A percentile compares a stretch with the other conserved stretches of the same genome.
Evolutionary conservation across 2,888 invertebrate genomes (phyloP).

Genomic region (Limenitis camilla): DNA sequence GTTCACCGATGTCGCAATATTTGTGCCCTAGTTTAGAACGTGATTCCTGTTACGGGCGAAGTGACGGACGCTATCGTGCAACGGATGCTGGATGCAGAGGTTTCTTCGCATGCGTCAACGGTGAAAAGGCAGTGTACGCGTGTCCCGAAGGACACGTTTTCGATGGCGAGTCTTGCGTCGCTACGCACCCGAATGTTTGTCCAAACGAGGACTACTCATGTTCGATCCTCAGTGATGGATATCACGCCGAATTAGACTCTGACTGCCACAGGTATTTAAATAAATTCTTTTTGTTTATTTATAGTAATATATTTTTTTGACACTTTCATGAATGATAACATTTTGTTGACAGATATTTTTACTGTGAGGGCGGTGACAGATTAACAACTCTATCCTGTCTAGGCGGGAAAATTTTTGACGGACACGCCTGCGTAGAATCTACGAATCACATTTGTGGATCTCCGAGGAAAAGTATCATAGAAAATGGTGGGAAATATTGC

Average conservation of each 20-base stretch:
- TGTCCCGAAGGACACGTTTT: slow-evolving; percentile 69
- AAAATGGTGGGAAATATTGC: slow-evolving; percentile 46
- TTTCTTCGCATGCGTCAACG: slow-evolving; percentile 73
- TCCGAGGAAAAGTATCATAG: slow-evolving; percentile 34
- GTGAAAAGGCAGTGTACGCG: slow-evolving; percentile 74
- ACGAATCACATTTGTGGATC: slow-evolving; percentile 58
- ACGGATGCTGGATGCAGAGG: slow-evolving; percentile 71
- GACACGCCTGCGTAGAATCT: slow-evolving; percentile 68
- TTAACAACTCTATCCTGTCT: slow-evolving; percentile 72
- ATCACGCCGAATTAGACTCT: slow-evolving; percentile 71
- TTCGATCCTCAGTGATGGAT: slow-evolving; percentile 67
- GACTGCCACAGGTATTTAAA: slow-evolving; percentile 63
- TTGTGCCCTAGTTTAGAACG: slow-evolving; percentile 65
- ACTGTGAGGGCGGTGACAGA: slow-evolving; percentile 73
- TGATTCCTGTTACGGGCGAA: slow-evolving; percentile 67
- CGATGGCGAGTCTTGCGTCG: slow-evolving; percentile 73
- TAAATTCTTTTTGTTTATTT: not conserved
- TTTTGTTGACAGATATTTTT: slow-evolving; percentile 61
- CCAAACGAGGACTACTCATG: slow-evolving; percentile 62
- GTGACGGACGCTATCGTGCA: slow-evolving; percentile 73
- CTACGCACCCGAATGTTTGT: slow-evolving; percentile 46
- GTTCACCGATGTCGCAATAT: slow-evolving; percentile 46
- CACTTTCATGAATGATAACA: not conserved
- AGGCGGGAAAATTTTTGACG: slow-evolving; percentile 75
- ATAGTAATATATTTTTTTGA: not conserved